Percentiles rank a stretch among this genome's conserved stretches.
phyloP scores from a whole-genome alignment of 1,140 invertebrate species.

The Diuraphis noxia region DNA sequence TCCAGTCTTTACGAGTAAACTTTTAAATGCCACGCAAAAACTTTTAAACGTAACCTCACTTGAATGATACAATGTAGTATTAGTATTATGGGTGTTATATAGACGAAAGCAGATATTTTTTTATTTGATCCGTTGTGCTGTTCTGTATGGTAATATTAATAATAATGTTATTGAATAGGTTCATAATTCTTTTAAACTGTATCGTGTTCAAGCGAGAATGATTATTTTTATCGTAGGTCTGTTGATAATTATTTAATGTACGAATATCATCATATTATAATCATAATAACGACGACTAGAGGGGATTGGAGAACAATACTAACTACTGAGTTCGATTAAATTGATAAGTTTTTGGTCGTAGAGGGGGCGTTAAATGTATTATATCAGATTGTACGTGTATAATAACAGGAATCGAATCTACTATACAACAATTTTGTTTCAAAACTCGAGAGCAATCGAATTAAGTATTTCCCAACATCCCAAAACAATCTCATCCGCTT shows the following conservation, averaged over 20 bases:
- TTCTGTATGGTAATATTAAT: not conserved
- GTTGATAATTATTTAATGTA: not conserved
- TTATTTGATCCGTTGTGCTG: not conserved
- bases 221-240: not conserved
- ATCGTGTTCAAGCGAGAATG: not conserved
- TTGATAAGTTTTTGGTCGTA: not conserved
- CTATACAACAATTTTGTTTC: not conserved
- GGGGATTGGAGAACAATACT: not conserved
- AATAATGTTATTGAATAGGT: not conserved
- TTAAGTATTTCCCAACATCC: not conserved
- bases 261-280: not conserved
- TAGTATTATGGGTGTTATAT: too few species aligned
- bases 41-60: not conserved
- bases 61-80: not conserved
- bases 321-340: not conserved
- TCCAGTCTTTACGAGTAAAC: not conserved
- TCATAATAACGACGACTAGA: not conserved
- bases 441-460: not conserved
- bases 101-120: not conserved
- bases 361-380: not conserved
- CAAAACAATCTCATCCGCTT: not conserved
- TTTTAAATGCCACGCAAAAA: not conserved
- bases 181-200: not conserved
- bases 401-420: not conserved
- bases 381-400: conserved; percentile 1